These are phyloP conservation scores for Barnardius zonarius DNA, from an alignment of 2,113 vertebrate genomes.

Conservation along the genomic window DNA sequence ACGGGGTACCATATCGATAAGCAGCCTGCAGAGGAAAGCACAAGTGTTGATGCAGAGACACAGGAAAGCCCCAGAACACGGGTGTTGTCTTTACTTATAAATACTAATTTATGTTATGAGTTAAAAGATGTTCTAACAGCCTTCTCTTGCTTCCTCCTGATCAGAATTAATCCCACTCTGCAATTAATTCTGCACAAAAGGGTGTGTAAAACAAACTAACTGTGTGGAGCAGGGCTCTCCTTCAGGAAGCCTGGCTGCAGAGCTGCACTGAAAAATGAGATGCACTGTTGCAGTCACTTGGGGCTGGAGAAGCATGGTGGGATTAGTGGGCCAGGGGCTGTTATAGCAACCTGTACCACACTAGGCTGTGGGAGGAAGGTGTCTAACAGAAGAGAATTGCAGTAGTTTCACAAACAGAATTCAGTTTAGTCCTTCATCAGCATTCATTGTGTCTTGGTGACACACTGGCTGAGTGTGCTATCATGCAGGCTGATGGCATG, in stretches of 20 bases:
- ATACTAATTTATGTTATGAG: background rate
- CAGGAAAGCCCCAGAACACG: background rate
- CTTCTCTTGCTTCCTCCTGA: background rate
- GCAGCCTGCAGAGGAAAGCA: slow-evolving; percentile 78
- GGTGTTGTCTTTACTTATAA: background rate
- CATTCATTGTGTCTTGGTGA: background rate
- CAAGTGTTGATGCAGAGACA: background rate
- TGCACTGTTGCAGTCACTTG: background rate
- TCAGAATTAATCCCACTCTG: background rate
- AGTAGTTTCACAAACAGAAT: background rate
- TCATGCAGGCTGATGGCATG: no score
- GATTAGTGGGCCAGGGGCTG: background rate
- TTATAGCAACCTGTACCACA: background rate
- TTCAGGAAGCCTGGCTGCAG: background rate
- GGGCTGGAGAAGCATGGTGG: background rate
- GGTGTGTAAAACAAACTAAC: background rate
- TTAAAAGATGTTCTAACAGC: background rate
- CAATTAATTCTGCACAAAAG: background rate
- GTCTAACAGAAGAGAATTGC: background rate
- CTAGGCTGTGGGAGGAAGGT: background rate
- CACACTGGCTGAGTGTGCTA: fast-evolving
- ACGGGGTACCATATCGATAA: slow-evolving; percentile 91
- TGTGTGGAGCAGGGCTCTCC: background rate
- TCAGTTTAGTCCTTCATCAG: background rate
- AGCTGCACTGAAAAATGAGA: background rate